These are phyloP conservation scores for Drosophila gunungcola DNA, from an alignment of 1,140 invertebrate genomes.

Conservation along the genomic window DNA sequence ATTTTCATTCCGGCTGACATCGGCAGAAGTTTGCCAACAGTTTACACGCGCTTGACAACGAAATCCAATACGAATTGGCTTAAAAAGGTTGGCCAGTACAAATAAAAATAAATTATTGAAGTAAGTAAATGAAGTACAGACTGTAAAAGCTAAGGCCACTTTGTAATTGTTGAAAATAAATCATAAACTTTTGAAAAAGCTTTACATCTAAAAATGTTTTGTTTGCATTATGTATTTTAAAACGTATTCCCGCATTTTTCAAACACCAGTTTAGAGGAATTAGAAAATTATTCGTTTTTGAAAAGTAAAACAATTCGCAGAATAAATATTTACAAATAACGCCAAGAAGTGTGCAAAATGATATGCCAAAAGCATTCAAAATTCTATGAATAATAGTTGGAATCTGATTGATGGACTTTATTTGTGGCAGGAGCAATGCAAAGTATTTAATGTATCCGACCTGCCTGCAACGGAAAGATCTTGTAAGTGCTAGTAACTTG, in stretches of 20 bases:
- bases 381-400: slow-evolving; percentile 15
- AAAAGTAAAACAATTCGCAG: not conserved
- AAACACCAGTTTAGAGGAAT: not conserved
- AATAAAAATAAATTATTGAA: not conserved
- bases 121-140: slow-evolving; percentile 1
- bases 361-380: not conserved
- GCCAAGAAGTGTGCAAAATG: slow-evolving; percentile 3
- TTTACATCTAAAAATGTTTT: no score
- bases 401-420: slow-evolving; percentile 17
- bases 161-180: no score
- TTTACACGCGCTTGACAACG: slow-evolving; percentile 60
- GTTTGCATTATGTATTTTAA: no score
- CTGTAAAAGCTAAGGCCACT: not conserved
- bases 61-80: slow-evolving; percentile 50
- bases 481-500: slow-evolving; percentile 19
- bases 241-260: no score
- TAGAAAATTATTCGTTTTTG: not conserved
- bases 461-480: not conserved
- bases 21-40: slow-evolving; percentile 46
- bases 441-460: slow-evolving; percentile 26
- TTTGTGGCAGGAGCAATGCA: slow-evolving; percentile 7
- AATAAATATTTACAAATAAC: slow-evolving; percentile 10
- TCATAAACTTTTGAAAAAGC: no score
- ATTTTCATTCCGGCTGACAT: slow-evolving; percentile 21
- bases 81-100: not conserved